Evolutionary conservation across 2,797 vertebrate species (phyloP).

Genomic region (Yasuhikotakia modesta): DNA sequence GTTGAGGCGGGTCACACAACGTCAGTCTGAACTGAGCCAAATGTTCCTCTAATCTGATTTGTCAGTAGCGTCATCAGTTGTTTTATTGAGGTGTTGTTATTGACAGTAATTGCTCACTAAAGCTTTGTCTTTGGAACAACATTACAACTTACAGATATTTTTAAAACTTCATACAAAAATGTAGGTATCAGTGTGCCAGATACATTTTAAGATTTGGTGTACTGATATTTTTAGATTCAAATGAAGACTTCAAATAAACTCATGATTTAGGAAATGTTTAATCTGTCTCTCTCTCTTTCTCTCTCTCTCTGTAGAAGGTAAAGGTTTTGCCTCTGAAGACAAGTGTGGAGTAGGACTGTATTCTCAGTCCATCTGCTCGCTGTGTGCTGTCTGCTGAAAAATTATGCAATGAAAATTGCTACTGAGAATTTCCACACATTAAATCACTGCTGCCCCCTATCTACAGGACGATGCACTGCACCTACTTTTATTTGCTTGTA

Average conservation of each 20-base stretch:
- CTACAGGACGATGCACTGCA: conserved; percentile 93
- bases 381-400: conserved; percentile 92
- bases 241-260: no score
- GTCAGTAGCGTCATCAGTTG: conserved; percentile 1
- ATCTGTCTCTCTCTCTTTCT: not conserved
- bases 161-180: no score
- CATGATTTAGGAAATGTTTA: not conserved
- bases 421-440: conserved; percentile 91
- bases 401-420: conserved; percentile 88
- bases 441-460: conserved; percentile 93
- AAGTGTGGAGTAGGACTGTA: conserved; percentile 91
- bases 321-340: conserved; percentile 90
- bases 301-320: conserved; percentile 73
- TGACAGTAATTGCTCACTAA: no score
- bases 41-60: not conserved
- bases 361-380: conserved; percentile 92
- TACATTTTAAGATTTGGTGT: no score
- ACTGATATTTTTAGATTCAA: no score
- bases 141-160: no score
- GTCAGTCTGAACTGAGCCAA: not conserved
- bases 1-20: conserved; percentile 70
- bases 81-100: no score
- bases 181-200: no score
- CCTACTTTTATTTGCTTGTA: conserved; percentile 63
- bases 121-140: no score